phyloP scores from a whole-genome alignment of 1,140 invertebrate genomes.

The Dolichoris vasculosae region DNA sequence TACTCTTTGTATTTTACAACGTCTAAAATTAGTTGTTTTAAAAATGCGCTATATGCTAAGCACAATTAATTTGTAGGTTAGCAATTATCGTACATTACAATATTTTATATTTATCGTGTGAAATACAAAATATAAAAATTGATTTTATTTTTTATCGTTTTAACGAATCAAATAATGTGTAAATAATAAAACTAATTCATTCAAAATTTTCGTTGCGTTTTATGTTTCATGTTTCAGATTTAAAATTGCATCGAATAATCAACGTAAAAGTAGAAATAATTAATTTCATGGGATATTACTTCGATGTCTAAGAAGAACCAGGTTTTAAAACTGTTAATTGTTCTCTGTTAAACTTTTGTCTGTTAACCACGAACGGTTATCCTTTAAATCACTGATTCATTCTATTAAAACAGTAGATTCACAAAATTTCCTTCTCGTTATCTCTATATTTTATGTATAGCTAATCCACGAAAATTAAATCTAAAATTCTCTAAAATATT shows the following conservation, averaged over 20 bases:
- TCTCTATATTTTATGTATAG: neutral
- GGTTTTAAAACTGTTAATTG: constrained; percentile 34
- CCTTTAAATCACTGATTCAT: neutral
- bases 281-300: constrained; percentile 38
- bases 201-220: neutral
- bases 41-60: neutral
- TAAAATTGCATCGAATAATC: neutral
- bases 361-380: constrained; percentile 9
- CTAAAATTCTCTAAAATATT: neutral
- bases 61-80: constrained; percentile 25
- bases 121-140: neutral
- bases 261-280: constrained; percentile 7
- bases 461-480: neutral
- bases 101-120: neutral
- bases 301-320: constrained; percentile 47
- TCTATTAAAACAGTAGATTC: neutral
- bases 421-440: neutral
- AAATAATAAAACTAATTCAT: neutral
- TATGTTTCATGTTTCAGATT: constrained; percentile 39
- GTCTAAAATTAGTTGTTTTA: neutral
- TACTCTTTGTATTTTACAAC: constrained; percentile 1
- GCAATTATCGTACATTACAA: neutral
- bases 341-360: constrained; percentile 13
- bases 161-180: neutral
- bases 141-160: neutral